Conservation (phyloP, 2,113 vertebrate species). For the Gracilinanus agilis region DNA sequence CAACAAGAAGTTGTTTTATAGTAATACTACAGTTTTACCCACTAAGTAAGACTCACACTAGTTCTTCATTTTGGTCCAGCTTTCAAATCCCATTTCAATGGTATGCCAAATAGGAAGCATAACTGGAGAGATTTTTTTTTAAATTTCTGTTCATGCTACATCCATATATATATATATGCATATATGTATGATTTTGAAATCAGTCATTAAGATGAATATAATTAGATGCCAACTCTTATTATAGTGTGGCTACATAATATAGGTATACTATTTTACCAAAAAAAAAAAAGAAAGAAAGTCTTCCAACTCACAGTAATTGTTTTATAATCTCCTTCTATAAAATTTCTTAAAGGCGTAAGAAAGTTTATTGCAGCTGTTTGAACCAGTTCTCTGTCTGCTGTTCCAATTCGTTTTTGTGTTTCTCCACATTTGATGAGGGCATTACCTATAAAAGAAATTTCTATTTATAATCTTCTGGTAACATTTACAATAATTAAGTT, state of each 20-base stretch:
- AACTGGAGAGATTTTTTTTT: not conserved
- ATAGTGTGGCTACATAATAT: not conserved
- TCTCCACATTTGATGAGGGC: constrained; percentile 98
- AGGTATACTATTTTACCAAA: constrained; percentile 52
- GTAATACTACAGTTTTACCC: not conserved
- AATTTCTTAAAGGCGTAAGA: constrained; percentile 97
- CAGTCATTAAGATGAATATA: constrained; percentile 24
- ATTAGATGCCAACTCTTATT: constrained; percentile 9
- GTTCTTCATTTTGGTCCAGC: constrained; percentile 42
- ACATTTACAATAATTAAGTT: constrained; percentile 54
- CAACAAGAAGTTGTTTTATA: not conserved
- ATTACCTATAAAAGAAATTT: constrained; percentile 89
- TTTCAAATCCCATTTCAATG: not conserved
- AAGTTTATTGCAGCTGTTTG: constrained; percentile 97
- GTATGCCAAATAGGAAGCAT: constrained; percentile 13
- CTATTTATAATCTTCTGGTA: constrained; percentile 51
- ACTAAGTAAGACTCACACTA: not conserved
- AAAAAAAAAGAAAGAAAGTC: constrained; percentile 43
- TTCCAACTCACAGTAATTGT: constrained; percentile 95
- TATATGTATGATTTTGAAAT: constrained; percentile 10
- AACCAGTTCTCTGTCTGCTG: constrained; percentile 96
- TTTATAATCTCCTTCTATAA: constrained; percentile 99
- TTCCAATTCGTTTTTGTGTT: constrained; percentile 96
- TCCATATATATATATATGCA: no score
- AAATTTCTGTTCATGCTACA: constrained; percentile 38